phyloP scores from a whole-genome alignment of 2,888 invertebrate species.

The Tetropium fuscum region DNA sequence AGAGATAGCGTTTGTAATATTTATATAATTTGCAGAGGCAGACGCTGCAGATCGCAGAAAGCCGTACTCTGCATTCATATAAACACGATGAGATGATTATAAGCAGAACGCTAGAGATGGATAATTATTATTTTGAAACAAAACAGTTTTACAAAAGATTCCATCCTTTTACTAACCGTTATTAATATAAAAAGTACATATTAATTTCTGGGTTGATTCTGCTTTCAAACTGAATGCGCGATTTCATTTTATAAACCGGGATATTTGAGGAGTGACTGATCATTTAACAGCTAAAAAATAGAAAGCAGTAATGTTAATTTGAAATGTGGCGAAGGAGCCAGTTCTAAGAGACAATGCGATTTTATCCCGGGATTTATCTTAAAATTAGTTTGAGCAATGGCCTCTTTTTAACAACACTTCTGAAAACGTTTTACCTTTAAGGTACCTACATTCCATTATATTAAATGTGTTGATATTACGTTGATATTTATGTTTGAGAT shows the following conservation, averaged over 20 bases:
- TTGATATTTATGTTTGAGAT: no score
- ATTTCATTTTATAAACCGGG: neutral
- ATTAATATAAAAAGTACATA: slow-evolving; percentile 15
- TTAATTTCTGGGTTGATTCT: slow-evolving; percentile 2
- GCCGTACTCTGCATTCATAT: slow-evolving; percentile 19
- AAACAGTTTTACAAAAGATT: slow-evolving; percentile 15
- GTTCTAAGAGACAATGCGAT: neutral
- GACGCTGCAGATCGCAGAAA: slow-evolving; percentile 11
- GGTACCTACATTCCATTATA: no score
- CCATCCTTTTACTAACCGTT: neutral
- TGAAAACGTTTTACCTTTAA: no score
- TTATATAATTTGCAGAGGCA: slow-evolving; percentile 11
- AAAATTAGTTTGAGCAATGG: no score
- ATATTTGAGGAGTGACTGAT: no score
- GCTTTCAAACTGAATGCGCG: neutral
- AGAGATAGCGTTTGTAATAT: slow-evolving; percentile 18
- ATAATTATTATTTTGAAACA: slow-evolving; percentile 20
- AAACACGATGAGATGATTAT: slow-evolving; percentile 14
- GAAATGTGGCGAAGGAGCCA: slow-evolving; percentile 1
- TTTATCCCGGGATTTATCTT: neutral
- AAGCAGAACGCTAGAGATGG: slow-evolving; percentile 9
- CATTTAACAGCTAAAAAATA: no score
- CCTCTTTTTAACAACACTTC: no score
- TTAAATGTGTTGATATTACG: no score
- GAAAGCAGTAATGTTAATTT: neutral